Evolutionary conservation across 2,797 vertebrate species (phyloP).

Genomic region (Micrastur ruficollis): DNA sequence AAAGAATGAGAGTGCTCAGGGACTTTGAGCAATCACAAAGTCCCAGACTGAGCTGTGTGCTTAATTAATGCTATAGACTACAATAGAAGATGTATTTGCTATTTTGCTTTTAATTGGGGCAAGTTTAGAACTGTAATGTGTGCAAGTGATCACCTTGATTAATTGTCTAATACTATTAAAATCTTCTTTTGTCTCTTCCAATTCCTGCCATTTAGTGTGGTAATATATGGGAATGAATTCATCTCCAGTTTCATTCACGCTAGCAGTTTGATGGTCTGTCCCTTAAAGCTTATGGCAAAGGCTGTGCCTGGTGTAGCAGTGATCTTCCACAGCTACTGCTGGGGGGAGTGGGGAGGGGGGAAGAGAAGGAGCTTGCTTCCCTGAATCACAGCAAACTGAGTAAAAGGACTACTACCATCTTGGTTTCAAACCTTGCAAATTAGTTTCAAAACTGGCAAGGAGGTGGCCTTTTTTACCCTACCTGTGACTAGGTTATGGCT

Average conservation of each 20-base stretch:
- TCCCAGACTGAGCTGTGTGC: not conserved
- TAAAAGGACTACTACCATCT: not conserved
- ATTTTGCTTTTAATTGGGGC: not conserved
- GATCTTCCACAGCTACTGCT: not conserved
- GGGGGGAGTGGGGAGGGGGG: accelerated
- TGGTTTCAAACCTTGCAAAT: not conserved
- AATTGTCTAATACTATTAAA: not conserved
- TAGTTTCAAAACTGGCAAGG: not conserved
- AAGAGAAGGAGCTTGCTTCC: not conserved
- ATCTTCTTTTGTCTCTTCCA: not conserved
- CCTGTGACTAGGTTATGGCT: not conserved
- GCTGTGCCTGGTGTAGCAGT: not conserved
- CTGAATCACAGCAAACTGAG: not conserved
- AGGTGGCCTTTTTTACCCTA: not conserved
- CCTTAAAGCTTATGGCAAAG: not conserved
- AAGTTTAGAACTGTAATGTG: not conserved
- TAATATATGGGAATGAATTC: not conserved
- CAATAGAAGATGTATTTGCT: not conserved
- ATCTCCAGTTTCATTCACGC: not conserved
- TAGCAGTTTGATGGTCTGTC: not conserved
- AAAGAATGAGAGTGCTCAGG: not conserved
- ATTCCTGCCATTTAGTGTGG: not conserved
- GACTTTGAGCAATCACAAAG: not conserved
- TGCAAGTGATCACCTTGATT: not conserved
- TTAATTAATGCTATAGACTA: not conserved